phyloP scores from a whole-genome alignment of 1,140 invertebrate genomes.

The Drosophila aff. region DNA sequence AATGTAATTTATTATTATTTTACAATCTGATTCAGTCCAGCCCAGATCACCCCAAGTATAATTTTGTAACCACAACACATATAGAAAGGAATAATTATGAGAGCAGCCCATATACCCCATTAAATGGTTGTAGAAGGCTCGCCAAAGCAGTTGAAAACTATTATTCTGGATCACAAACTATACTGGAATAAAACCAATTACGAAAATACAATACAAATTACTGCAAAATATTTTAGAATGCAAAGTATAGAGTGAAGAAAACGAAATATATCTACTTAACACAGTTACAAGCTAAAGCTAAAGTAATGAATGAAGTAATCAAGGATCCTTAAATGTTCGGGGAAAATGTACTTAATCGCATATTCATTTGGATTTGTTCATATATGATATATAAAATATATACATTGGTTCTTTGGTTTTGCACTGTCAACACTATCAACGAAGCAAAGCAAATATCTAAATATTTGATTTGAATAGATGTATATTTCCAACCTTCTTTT shows the following conservation, averaged over 20 bases:
- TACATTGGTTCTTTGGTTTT: conserved; percentile 13
- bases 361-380: conserved; percentile 32
- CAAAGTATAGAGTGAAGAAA: conserved; percentile 21
- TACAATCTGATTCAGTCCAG: conserved; percentile 29
- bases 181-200: conserved; percentile 32
- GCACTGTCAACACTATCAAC: conserved; percentile 11
- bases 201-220: conserved; percentile 12
- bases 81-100: conserved; percentile 42
- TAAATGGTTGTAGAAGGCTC: conserved; percentile 65
- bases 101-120: conserved; percentile 50
- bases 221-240: conserved; percentile 6
- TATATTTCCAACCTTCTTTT: conserved; percentile 31
- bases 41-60: conserved; percentile 2
- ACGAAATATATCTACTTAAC: conserved; percentile 27
- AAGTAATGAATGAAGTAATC: conserved; percentile 24
- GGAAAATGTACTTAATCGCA: conserved; percentile 65
- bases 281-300: conserved; percentile 34
- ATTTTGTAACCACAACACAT: conserved; percentile 25
- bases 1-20: conserved; percentile 73
- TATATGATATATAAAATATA: background rate
- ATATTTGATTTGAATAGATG: conserved; percentile 12
- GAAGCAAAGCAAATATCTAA: conserved; percentile 19
- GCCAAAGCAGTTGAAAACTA: conserved; percentile 33
- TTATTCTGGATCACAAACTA: conserved; percentile 31
- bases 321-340: conserved; percentile 18